These are phyloP conservation scores for Phaetusa simplex DNA, from an alignment of 2,113 vertebrate species.

Conservation along the genomic window DNA sequence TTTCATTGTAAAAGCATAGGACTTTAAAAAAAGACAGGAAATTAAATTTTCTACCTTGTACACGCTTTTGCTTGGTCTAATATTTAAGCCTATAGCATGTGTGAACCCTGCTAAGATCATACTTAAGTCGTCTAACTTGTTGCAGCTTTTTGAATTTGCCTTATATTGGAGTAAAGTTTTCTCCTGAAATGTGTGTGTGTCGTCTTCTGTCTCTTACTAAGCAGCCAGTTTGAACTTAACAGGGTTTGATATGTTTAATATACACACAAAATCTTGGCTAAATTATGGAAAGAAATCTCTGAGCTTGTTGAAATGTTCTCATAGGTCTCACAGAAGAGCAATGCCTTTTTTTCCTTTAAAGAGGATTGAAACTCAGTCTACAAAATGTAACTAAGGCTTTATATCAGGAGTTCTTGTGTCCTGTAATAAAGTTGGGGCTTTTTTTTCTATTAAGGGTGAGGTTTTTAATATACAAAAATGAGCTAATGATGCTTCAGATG, in stretches of 20 bases:
- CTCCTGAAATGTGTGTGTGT: slow-evolving; percentile 33
- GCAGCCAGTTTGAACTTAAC: slow-evolving; percentile 23
- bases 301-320: slow-evolving; percentile 53
- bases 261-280: neutral
- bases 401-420: slow-evolving; percentile 71
- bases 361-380: slow-evolving; percentile 68
- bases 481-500: slow-evolving; percentile 85
- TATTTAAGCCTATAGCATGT: neutral
- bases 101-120: slow-evolving; percentile 55
- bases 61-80: neutral
- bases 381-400: slow-evolving; percentile 72
- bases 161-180: slow-evolving; percentile 34
- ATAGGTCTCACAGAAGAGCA: slow-evolving; percentile 60
- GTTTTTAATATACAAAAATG: slow-evolving; percentile 79
- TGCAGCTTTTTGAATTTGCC: slow-evolving; percentile 41
- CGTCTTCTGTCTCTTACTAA: neutral
- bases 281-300: slow-evolving; percentile 34
- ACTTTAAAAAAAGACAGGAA: slow-evolving; percentile 13
- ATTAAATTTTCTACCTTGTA: neutral
- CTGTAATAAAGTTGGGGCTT: slow-evolving; percentile 50
- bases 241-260: slow-evolving; percentile 35
- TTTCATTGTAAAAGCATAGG: slow-evolving; percentile 25
- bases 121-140: neutral
- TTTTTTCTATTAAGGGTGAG: slow-evolving; percentile 76
- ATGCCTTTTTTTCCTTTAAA: slow-evolving; percentile 47